Conservation (phyloP, 1,140 invertebrate genomes). For the Tribolium castaneum region DNA sequence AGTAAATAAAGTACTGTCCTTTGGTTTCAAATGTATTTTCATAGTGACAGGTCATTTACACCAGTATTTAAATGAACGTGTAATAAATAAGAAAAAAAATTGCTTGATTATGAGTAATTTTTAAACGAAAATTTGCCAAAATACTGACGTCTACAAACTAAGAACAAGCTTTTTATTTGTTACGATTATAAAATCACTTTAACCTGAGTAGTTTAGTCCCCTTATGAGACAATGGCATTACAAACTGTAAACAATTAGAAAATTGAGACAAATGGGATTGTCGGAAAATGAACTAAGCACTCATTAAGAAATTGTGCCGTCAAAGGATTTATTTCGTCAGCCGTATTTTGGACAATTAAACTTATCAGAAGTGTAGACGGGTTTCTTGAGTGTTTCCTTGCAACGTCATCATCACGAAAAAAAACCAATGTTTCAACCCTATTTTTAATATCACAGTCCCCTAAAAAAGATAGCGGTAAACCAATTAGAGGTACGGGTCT, state of each 20-base stretch:
- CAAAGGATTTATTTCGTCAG: conserved; percentile 52
- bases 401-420: conserved; percentile 19
- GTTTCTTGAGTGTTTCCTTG: conserved; percentile 38
- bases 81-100: no score
- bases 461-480: background rate
- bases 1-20: no score
- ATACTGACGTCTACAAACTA: background rate
- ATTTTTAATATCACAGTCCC: background rate
- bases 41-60: no score
- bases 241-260: conserved; percentile 29
- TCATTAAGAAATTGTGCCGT: conserved; percentile 45
- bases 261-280: conserved; percentile 40
- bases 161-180: background rate
- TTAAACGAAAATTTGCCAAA: no score
- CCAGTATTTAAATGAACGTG: no score
- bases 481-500: conserved; percentile 3
- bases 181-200: background rate
- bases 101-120: no score
- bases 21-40: no score
- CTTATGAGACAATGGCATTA: conserved; percentile 13
- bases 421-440: background rate
- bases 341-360: conserved; percentile 52
- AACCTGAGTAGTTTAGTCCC: background rate
- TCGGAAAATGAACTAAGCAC: conserved; percentile 27
- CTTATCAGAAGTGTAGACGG: conserved; percentile 15